These are phyloP conservation scores for Petrolisthes manimaculis DNA, from an alignment of 2,888 invertebrate genomes.

Conservation along the genomic window DNA sequence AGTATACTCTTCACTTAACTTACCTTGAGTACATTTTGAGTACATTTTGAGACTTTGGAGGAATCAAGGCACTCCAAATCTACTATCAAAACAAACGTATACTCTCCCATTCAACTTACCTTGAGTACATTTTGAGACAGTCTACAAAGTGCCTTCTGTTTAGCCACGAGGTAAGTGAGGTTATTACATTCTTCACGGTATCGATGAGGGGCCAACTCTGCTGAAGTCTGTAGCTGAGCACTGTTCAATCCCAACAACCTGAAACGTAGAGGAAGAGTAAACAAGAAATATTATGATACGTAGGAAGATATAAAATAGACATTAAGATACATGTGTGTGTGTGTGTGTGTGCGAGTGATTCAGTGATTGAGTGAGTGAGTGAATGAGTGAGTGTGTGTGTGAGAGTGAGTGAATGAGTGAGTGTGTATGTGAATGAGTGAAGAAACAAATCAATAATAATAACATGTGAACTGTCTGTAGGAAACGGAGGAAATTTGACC, in stretches of 20 bases:
- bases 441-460: background rate
- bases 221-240: constrained; percentile 69
- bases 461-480: background rate
- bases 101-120: constrained; percentile 72
- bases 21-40: too few relatives aligned
- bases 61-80: too few relatives aligned
- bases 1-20: too few relatives aligned
- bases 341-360: background rate
- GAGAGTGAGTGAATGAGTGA: background rate
- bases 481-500: too few relatives aligned
- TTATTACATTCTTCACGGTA: constrained; percentile 80
- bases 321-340: background rate
- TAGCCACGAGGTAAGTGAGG: constrained; percentile 79
- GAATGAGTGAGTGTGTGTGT: background rate
- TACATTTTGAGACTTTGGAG: too few relatives aligned
- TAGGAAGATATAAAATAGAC: background rate
- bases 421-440: background rate
- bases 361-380: background rate
- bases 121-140: constrained; percentile 80
- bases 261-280: constrained; percentile 18
- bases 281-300: background rate
- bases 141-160: constrained; percentile 80
- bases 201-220: constrained; percentile 69
- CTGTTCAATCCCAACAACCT: constrained; percentile 73
- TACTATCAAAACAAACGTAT: too few relatives aligned